These are phyloP conservation scores for Drosophila arawakana DNA, from an alignment of 1,140 invertebrate species.

Conservation along the genomic window DNA sequence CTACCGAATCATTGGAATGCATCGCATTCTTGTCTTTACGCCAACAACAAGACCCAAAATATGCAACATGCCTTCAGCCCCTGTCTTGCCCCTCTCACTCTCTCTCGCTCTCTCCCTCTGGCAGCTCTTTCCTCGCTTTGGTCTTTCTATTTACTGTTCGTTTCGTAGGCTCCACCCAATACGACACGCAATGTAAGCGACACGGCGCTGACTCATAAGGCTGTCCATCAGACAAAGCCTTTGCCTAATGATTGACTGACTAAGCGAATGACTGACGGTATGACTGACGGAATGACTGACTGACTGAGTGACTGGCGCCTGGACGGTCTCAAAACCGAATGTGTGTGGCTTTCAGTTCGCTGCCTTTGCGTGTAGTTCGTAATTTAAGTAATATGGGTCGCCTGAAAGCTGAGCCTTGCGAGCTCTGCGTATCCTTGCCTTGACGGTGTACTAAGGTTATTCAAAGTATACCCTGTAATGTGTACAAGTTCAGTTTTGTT, in stretches of 20 bases:
- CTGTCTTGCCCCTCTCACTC: background rate
- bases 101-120: background rate
- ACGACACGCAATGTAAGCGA: constrained; percentile 51
- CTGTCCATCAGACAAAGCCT: constrained; percentile 43
- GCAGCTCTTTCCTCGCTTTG: background rate
- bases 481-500: background rate
- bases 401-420: constrained; percentile 47
- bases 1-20: constrained; percentile 49
- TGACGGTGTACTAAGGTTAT: background rate
- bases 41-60: constrained; percentile 61
- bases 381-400: constrained; percentile 81
- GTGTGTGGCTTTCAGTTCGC: constrained; percentile 62
- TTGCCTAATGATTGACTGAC: constrained; percentile 61
- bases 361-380: constrained; percentile 77
- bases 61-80: constrained; percentile 55
- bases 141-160: constrained; percentile 13
- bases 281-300: constrained; percentile 27
- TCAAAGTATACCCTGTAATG: constrained; percentile 6
- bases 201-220: constrained; percentile 66
- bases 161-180: constrained; percentile 46
- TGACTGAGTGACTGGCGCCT: constrained; percentile 37
- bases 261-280: constrained; percentile 29
- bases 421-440: constrained; percentile 58
- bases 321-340: constrained; percentile 50
- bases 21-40: constrained; percentile 61